A percentile compares a stretch with the other conserved stretches of the same genome.
phyloP scores from a whole-genome alignment of 1,140 invertebrate species.

The Dreissena rostriformis region DNA sequence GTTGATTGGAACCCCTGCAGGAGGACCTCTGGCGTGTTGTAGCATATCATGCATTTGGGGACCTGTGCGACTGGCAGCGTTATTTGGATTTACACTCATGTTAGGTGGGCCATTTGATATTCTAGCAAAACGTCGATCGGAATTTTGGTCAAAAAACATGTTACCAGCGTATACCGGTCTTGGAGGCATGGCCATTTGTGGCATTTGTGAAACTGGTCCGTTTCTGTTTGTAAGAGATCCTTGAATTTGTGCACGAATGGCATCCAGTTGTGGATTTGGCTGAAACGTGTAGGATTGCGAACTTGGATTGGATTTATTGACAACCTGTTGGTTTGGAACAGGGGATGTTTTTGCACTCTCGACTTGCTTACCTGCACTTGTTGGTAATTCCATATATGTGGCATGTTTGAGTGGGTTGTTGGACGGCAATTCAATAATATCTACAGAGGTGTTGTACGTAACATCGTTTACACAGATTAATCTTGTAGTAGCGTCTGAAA shows the following conservation, averaged over 20 bases:
- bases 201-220: neutral
- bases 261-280: conserved; percentile 11
- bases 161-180: neutral
- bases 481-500: conserved; percentile 72
- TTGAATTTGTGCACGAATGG: conserved; percentile 26
- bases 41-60: conserved; percentile 31
- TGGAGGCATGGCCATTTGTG: conserved; percentile 19
- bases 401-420: conserved; percentile 78
- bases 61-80: conserved; percentile 1
- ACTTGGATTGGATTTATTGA: neutral
- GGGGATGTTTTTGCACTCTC: neutral
- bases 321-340: neutral
- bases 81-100: conserved; percentile 14
- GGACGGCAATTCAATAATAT: conserved; percentile 74
- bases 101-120: conserved; percentile 37
- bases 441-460: conserved; percentile 64
- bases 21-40: conserved; percentile 4
- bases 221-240: neutral
- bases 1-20: neutral
- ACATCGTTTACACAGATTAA: conserved; percentile 74
- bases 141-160: conserved; percentile 20
- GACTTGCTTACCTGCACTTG: conserved; percentile 25
- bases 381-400: conserved; percentile 71
- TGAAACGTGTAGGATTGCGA: conserved; percentile 37
- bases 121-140: conserved; percentile 12